Evolutionary conservation across 1,140 invertebrate species (phyloP), one percentile per base, ranked within the genome.

Genomic region (Orchesella cincta): DNA sequence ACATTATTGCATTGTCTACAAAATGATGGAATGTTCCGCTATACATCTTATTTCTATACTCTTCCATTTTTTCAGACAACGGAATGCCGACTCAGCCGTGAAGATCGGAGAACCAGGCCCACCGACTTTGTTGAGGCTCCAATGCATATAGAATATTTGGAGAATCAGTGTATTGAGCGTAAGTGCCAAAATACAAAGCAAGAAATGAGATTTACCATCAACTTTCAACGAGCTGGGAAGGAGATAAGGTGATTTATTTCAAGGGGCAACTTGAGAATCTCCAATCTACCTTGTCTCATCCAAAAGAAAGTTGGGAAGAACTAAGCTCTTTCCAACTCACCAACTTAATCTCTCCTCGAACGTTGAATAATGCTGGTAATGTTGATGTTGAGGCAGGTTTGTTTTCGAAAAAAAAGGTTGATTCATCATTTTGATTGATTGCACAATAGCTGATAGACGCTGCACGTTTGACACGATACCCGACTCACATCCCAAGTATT

Each of bases 141-240:
- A 14, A 83, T 82, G 74, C 85, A 85, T 62, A 83, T 87, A 1
- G 87, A 87, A 77, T 88, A 88, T 80, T 80, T 88, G 70, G 87
- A 88, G 79, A 88, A 88, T 80, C 86, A 87, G 76, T 88, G 87
- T 76, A 80, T 86, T 33, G 83, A 83, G 80, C 76, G 84, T 85
- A 80, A 82, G 80, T 62, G 39, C n/a, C n/a, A n/a, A n/a, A n/a
- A n/a, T n/a, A n/a, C n/a, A n/a, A n/a, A n/a, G n/a, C n/a, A n/a
- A n/a, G n/a, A n/a, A n/a, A n/a, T n/a, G n/a, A n/a, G n/a, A n/a
- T n/a, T n/a, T n/a, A n/a, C n/a, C n/a, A n/a, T n/a, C n/a, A n/a
- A n/a, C n/a, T n/a, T n/a, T n/a, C n/a, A n/a, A n/a, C n/a, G n/a
- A n/a, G n/a, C n/a, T n/a, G n/a, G n/a, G n/a, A n/a, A n/a, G n/a